Percentiles rank a stretch among this genome's conserved stretches.
Evolutionary conservation across 1,140 invertebrate genomes (phyloP).

Genomic region (Zaprionus ghesquierei): DNA sequence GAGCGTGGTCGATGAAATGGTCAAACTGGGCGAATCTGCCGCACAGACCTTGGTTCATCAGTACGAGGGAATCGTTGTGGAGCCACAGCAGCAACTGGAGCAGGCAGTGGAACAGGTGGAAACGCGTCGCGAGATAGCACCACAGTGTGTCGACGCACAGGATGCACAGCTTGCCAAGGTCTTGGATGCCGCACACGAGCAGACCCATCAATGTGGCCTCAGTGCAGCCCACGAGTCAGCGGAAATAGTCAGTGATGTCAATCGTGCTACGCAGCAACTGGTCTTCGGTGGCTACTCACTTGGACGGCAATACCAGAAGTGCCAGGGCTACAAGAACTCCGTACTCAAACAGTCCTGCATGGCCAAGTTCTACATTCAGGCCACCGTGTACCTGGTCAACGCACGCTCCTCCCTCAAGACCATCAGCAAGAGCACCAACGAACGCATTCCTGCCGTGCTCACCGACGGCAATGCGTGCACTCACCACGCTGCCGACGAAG

Average conservation of each 20-base stretch:
- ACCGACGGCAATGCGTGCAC: constrained; percentile 64
- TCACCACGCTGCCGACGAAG: constrained; percentile 51
- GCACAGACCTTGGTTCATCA: constrained; percentile 51
- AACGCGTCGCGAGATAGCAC: constrained; percentile 45
- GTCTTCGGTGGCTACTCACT: constrained; percentile 61
- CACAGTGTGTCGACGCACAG: constrained; percentile 63
- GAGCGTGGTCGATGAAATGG: constrained; percentile 50
- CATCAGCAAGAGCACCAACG: constrained; percentile 55
- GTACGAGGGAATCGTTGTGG: constrained; percentile 67
- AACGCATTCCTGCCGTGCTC: constrained; percentile 60
- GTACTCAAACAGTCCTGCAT: constrained; percentile 50
- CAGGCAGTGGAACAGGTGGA: constrained; percentile 56
- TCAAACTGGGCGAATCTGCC: constrained; percentile 49
- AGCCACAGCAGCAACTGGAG: constrained; percentile 68
- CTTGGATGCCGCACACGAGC: constrained; percentile 55
- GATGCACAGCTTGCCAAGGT: constrained; percentile 47
- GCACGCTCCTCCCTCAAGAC: constrained; percentile 65
- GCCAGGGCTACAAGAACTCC: constrained; percentile 50
- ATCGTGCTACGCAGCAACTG: constrained; percentile 62
- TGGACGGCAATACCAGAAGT: constrained; percentile 49
- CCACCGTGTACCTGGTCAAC: constrained; percentile 49
- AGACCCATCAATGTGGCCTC: constrained; percentile 47
- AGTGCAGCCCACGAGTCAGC: constrained; percentile 51
- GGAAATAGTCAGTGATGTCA: constrained; percentile 56
- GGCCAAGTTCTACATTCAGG: constrained; percentile 52